Conservation (phyloP, 2,797 vertebrate genomes). For the Lithobates pipiens region DNA sequence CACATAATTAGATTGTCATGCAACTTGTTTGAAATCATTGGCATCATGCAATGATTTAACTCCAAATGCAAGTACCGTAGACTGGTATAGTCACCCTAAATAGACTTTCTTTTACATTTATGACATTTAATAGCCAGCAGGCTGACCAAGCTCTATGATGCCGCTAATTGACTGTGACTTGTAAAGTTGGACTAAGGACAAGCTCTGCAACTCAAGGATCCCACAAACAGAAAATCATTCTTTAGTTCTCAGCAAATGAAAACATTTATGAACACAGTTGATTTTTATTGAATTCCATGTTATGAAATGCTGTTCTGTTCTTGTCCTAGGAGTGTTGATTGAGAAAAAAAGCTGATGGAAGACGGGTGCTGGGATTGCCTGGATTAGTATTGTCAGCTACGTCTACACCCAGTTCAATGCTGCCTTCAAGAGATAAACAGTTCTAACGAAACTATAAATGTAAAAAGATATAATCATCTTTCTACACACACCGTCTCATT, state of each 20-base stretch:
- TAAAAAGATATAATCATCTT: background rate
- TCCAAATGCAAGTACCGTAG: background rate
- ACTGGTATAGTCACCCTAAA: background rate
- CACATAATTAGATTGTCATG: background rate
- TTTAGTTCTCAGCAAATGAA: background rate
- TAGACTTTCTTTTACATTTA: background rate
- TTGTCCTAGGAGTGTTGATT: background rate
- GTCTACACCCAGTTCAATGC: background rate
- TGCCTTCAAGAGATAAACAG: background rate
- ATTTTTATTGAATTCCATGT: slow-evolving; percentile 5
- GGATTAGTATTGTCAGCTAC: slow-evolving; percentile 17
- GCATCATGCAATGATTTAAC: background rate
- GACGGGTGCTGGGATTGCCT: background rate
- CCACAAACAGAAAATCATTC: slow-evolving; percentile 18
- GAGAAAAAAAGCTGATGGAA: background rate
- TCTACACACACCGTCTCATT: too few species aligned
- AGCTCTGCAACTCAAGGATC: slow-evolving; percentile 11
- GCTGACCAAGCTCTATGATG: background rate
- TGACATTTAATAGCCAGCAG: background rate
- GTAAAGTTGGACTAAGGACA: slow-evolving; percentile 45
- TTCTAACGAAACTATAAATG: background rate
- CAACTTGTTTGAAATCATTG: background rate
- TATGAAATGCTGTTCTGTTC: background rate
- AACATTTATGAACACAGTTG: slow-evolving; percentile 1
- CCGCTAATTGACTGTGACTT: slow-evolving; percentile 45